A percentile compares a stretch with the other conserved stretches of the same genome.
phyloP scores from a whole-genome alignment of 2,113 vertebrate genomes.

The Grammomys dolichurus region DNA sequence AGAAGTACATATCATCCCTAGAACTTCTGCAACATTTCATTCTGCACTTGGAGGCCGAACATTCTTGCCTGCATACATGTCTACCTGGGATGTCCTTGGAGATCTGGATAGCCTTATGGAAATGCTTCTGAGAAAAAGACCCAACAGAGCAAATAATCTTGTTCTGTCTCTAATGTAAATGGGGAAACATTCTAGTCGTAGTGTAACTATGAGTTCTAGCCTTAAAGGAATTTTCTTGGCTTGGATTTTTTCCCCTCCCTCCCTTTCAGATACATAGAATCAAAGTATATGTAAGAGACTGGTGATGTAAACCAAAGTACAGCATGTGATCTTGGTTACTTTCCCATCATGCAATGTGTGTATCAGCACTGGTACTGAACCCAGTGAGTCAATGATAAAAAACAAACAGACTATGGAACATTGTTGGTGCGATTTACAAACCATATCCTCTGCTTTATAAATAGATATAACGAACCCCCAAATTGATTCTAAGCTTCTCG shows the following conservation, averaged over 20 bases:
- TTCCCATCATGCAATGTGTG: slow-evolving; percentile 13
- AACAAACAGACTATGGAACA: neutral
- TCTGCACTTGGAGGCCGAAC: slow-evolving; percentile 51
- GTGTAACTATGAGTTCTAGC: slow-evolving; percentile 71
- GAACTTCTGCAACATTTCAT: slow-evolving; percentile 51
- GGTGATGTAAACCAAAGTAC: slow-evolving; percentile 69
- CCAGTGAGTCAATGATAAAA: neutral
- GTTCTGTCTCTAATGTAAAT: slow-evolving; percentile 66
- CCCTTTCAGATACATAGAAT: slow-evolving; percentile 69
- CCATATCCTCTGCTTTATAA: slow-evolving; percentile 15
- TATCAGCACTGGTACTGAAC: slow-evolving; percentile 18
- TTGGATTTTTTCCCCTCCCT: slow-evolving; percentile 30
- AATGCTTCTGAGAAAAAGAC: slow-evolving; percentile 68
- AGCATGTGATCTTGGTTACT: slow-evolving; percentile 55
- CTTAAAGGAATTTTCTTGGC: slow-evolving; percentile 78
- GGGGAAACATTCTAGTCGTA: slow-evolving; percentile 49
- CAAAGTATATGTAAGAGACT: slow-evolving; percentile 73
- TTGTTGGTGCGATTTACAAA: neutral
- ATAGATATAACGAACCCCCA: neutral
- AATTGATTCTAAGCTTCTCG: neutral
- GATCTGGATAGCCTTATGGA: slow-evolving; percentile 58
- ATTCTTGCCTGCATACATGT: slow-evolving; percentile 55
- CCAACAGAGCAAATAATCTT: slow-evolving; percentile 63
- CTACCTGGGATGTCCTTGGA: slow-evolving; percentile 50
- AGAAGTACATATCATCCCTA: slow-evolving; percentile 68